Base-by-base conservation (phyloP, 2,888 invertebrate species). In the Lasioglossum figueresi region DNA sequence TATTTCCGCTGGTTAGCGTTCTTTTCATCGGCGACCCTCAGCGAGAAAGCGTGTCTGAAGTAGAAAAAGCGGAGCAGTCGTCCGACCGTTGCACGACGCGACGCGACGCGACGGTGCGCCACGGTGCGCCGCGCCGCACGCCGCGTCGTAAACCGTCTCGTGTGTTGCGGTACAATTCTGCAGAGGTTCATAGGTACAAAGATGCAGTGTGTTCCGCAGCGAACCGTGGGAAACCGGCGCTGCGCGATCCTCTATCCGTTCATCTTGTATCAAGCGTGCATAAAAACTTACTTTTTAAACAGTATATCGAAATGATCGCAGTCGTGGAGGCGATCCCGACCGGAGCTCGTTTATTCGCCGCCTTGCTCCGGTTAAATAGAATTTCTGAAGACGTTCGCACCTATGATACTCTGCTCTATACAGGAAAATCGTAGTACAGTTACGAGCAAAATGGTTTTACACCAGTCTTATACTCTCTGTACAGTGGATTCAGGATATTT, bases 131-230 rank as follows among this genome's bases (percentile, higher is more conserved):
- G 66, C 19, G 19, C 73, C 59, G 82, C n/a, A n/a, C n/a, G n/a
- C n/a, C n/a, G n/a, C 72, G n/a, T 76, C 70, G 82, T 77, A 70
- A 83, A 66, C 73, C 37, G 75, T 68, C 68, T 68, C 37, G 68
- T 76, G 84, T 79, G 79, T 83, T 78, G 75, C 79, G 52, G 37
- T 48, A 72, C 56, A 75, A 71, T 84, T 79, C 66, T 75, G 83
- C 84, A 79, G 75, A 84, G 79, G 84, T 84, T 84, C 84, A 83
- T 84, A 83, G 83, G 79, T 84, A 83, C 71, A 79, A 76, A 79
- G 84, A 83, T 84, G 83, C 83, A 82, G 34, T 79, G 72, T 52
- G 74, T 45, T 52, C 70, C 48, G 40, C 52, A 48, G 84, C n/a
- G 48, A 72, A 84, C 83, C 83, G 84, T 84, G 84, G 79, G 84